A percentile compares a stretch with the other conserved stretches of the same genome.
Conservation (phyloP, 2,113 vertebrate species). For the Dromas ardeola region DNA sequence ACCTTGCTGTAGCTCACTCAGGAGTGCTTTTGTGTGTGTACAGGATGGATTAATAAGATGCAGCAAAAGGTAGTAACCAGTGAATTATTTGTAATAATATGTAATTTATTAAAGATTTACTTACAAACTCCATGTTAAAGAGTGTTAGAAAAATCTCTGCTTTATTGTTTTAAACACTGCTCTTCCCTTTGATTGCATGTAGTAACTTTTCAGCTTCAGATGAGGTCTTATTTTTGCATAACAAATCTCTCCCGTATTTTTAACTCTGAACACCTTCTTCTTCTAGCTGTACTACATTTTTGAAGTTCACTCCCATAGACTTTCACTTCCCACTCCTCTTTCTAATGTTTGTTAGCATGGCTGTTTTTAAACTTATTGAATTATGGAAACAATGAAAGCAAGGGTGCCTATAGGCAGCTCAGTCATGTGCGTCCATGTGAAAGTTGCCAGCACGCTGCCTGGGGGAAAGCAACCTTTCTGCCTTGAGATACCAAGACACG, state of each 20-base stretch:
- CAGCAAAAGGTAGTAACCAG: not conserved
- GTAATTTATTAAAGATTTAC: constrained; percentile 5
- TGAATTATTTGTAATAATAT: not conserved
- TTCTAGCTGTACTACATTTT: not conserved
- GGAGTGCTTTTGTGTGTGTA: not conserved
- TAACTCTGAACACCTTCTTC: not conserved
- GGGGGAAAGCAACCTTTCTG: constrained; percentile 30
- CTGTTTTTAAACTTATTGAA: constrained; percentile 5
- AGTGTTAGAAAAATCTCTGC: not conserved
- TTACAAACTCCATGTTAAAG: not conserved
- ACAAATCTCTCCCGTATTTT: not conserved
- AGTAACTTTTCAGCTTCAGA: not conserved
- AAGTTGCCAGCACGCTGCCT: constrained; percentile 34
- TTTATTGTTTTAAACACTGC: not conserved
- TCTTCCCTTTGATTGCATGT: not conserved
- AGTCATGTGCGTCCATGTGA: constrained; percentile 31
- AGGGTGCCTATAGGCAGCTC: constrained; percentile 18
- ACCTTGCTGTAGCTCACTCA: not conserved
- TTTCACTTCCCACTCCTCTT: not conserved
- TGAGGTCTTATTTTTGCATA: not conserved
- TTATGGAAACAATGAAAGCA: constrained; percentile 3
- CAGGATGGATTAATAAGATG: not conserved
- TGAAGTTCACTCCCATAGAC: not conserved
- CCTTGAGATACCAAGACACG: constrained; percentile 27
- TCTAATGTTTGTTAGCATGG: not conserved